phyloP scores from a whole-genome alignment of 2,797 vertebrate species.

The Hoplostethus mediterraneus region DNA sequence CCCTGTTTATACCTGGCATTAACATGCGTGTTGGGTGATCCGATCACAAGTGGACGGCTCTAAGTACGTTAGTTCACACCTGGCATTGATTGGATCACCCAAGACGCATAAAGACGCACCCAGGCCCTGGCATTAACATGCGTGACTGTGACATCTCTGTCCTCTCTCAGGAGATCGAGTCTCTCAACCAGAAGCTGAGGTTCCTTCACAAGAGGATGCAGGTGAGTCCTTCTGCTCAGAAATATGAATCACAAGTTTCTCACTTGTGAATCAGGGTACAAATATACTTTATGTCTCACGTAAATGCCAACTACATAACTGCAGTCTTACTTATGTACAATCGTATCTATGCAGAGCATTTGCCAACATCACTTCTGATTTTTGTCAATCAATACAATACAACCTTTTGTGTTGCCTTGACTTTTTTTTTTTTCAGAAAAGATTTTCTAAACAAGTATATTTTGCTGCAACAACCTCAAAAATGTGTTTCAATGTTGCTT shows the following conservation, averaged over 20 bases:
- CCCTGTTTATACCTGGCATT: too few relatives aligned
- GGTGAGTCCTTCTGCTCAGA: conserved; percentile 60
- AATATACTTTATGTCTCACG: not conserved
- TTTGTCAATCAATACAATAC: not conserved
- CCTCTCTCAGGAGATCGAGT: conserved; percentile 79
- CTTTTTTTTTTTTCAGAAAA: not conserved
- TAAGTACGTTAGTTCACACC: too few relatives aligned
- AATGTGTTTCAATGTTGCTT: too few relatives aligned
- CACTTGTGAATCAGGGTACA: not conserved
- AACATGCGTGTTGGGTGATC: too few relatives aligned
- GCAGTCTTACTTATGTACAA: not conserved
- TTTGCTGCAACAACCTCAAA: not conserved
- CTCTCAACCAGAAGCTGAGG: conserved; percentile 82
- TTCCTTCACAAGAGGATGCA: conserved; percentile 86
- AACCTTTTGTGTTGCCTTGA: not conserved
- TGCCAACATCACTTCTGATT: not conserved
- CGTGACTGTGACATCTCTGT: conserved; percentile 2
- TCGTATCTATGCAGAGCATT: not conserved
- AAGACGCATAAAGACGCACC: too few relatives aligned
- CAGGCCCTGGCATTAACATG: too few relatives aligned
- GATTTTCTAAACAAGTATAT: not conserved
- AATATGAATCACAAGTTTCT: not conserved
- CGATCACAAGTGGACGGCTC: too few relatives aligned
- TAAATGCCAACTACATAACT: not conserved
- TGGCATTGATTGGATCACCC: too few relatives aligned